Base-by-base conservation (phyloP, 2,888 invertebrate species). In the Apamea monoglypha region DNA sequence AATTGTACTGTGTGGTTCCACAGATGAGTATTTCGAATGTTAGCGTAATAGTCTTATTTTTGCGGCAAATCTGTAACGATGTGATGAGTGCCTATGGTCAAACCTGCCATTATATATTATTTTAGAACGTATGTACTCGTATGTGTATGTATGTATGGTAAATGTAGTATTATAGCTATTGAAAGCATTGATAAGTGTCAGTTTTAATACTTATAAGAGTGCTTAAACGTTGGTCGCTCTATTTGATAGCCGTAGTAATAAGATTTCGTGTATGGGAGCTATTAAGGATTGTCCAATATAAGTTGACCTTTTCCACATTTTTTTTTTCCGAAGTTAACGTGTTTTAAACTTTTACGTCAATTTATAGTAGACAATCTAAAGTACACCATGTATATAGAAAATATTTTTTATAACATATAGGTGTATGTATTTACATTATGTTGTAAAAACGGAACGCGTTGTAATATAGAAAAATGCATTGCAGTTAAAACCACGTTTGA, bases 61-160 rank as follows among this genome's bases (percentile, higher is more conserved):
- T 69, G 76, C 29, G 44, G 16, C 14, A 68, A 85, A 56, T 56
- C n/a, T 76, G 40, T 87, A 74, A 75, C 21, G 50, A 56, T 76
- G 12, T 56, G n/a, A 80, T 47, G 61, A 77, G 69, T 82, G 76
- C 53, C 18, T 74, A 53, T 76, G 40, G 12, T 68, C 53, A 56
- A 78, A 76, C 69, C 83, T 88, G 88, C 83, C 88, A 86, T 78
- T 88, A 74, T 74, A 69, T 73, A 64, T 76, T 32, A 79, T 47
- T 36, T 76, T 61, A 68, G n/a, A 47, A 59, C 32, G 56, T 63
- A 66, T 32, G n/a, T 83, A 50, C 8, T 36, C n/a, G 16, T 61
- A 72, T 78, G 44, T 63, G 18, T 75, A 67, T 68, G 56, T 74
- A 36, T 77, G 66, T 74, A 53, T 29, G 63, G 32, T 67, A 47